These are phyloP conservation scores for Benitochromis conjunctus DNA, from an alignment of 2,113 vertebrate species.

Conservation along the genomic window DNA sequence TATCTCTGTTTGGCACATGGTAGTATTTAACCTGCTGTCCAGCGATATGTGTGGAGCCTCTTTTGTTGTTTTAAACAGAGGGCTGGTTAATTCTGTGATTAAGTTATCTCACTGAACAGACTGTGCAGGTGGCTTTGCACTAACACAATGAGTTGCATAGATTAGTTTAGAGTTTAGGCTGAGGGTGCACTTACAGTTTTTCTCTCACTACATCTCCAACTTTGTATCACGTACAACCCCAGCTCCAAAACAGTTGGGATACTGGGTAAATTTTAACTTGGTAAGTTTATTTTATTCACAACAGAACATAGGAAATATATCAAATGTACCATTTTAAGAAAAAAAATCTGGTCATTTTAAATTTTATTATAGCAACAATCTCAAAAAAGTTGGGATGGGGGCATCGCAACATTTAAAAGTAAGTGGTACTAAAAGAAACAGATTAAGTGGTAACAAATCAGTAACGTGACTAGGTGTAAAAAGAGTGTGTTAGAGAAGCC, in stretches of 20 bases:
- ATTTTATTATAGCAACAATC: not conserved
- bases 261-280: not conserved
- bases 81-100: conserved; percentile 18
- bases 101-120: conserved; percentile 23
- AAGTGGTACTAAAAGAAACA: too few species aligned
- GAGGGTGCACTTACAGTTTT: not conserved
- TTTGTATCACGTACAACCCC: not conserved
- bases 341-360: not conserved
- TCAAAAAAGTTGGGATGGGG: too few species aligned
- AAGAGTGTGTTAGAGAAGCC: too few species aligned
- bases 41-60: conserved; percentile 7
- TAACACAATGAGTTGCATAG: not conserved
- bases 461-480: too few species aligned
- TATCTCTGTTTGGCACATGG: conserved; percentile 69
- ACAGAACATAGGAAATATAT: not conserved
- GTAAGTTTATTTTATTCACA: not conserved
- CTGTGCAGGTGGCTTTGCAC: conserved; percentile 12
- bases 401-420: too few species aligned
- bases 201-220: not conserved
- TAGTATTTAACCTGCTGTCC: conserved; percentile 12
- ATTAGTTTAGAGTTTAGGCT: not conserved
- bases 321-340: too few species aligned
- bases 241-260: not conserved
- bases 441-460: too few species aligned
- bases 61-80: conserved; percentile 34